Evolutionary conservation across 1,140 invertebrate species (phyloP), one percentile per base, ranked within the genome.

Genomic region (Heliconius melpomene): DNA sequence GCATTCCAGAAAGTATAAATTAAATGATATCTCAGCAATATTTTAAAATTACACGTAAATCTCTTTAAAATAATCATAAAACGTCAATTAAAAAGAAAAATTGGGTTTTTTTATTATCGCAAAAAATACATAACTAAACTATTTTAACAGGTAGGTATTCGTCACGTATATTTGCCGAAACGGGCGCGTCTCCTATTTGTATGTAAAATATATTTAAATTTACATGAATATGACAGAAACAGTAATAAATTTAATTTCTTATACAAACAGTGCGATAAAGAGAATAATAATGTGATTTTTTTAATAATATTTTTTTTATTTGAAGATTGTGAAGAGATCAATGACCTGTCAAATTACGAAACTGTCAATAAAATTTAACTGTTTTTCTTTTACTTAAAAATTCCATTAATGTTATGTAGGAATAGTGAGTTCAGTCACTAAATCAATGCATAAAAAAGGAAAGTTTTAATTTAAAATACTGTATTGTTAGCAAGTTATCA

Each of bases 101-200:
- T n/a, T 66, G 26, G 40, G 1, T 20, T 8, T 60, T 60, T 66
- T 29, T 66, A 29, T 16, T 66, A 29, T 66, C 60, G 29, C 23
- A 66, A 26, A 66, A 26, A 66, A 66, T 16, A 57, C 23, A 66
- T 26, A 66, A 26, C 57, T 23, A 60, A 60, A 60, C 9, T 60
- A 60, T 60, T 60, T 60, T 26, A 60, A 60, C 5, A 29, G 29
- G 29, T 29, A 13, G 11, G n/a, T 16, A 66, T 66, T 66, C 60
- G 60, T 66, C 60, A 29, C 60, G 60, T 66, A 26, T 66, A n/a
- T 66, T 66, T 66, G 60, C 11, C n/a, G 23, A 66, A 66, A 66
- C 60, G 60, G 60, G 60, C 13, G 11, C 23, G n/a, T 29, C 60
- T 66, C 8, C n/a, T 11, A 66, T 66, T 66, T 66, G 11, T 66